Evolutionary conservation across 2,888 invertebrate species (phyloP).

Genomic region (Hirtodrosophila alboralis): DNA sequence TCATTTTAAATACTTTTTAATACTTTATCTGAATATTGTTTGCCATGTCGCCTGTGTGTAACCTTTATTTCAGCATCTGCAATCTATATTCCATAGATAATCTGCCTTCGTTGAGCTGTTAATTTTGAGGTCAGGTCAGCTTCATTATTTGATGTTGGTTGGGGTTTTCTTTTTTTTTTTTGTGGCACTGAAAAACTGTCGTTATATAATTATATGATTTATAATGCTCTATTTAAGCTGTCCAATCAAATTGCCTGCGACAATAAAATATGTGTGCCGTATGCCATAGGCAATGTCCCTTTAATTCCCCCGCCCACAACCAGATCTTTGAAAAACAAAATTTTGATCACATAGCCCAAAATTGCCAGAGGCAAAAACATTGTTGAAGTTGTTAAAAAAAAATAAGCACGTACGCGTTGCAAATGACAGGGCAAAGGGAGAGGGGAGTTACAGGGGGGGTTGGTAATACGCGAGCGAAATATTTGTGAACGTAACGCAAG

Average conservation of each 20-base stretch:
- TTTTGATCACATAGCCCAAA: constrained; percentile 61
- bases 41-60: background rate
- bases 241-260: constrained; percentile 39
- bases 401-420: constrained; percentile 74
- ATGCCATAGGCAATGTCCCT: constrained; percentile 42
- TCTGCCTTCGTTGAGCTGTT: background rate
- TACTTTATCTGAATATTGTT: background rate
- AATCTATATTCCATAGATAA: no score
- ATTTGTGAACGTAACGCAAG: constrained; percentile 63
- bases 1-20: no score
- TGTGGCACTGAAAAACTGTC: constrained; percentile 23
- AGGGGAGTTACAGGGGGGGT: background rate
- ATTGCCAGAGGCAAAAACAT: constrained; percentile 58
- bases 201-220: constrained; percentile 44
- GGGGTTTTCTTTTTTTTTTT: no score
- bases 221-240: constrained; percentile 34
- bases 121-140: constrained; percentile 8
- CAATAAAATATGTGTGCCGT: constrained; percentile 45
- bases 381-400: constrained; percentile 74
- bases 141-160: constrained; percentile 6
- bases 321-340: constrained; percentile 37
- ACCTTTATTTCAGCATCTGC: background rate
- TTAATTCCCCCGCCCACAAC: constrained; percentile 8
- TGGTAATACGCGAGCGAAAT: constrained; percentile 57
- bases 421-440: constrained; percentile 53